Evolutionary conservation across 2,797 vertebrate species (phyloP).

Genomic region (Pangasius larnaudii): DNA sequence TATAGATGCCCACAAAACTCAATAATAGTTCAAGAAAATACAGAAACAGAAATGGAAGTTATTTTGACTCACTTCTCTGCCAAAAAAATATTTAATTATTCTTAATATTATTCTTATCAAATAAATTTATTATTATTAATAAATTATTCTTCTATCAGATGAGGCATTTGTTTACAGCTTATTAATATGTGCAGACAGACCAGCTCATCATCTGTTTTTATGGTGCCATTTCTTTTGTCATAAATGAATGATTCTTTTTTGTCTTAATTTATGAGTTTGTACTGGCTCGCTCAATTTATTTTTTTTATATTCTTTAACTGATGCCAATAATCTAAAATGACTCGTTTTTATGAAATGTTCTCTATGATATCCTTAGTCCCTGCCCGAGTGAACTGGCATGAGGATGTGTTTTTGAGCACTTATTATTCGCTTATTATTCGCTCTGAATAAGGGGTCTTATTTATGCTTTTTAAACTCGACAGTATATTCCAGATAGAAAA

Average conservation of each 20-base stretch:
- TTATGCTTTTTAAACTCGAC: too few species aligned
- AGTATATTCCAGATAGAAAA: too few species aligned
- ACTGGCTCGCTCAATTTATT: too few species aligned
- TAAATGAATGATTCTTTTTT: not conserved
- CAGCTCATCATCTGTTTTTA: not conserved
- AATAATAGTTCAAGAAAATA: too few species aligned
- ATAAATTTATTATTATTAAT: too few species aligned
- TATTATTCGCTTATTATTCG: not conserved
- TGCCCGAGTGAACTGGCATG: not conserved
- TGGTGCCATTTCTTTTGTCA: not conserved
- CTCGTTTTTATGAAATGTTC: not conserved
- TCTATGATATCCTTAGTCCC: not conserved
- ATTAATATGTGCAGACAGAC: too few species aligned
- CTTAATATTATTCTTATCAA: too few species aligned
- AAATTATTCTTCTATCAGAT: too few species aligned
- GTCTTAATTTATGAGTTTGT: not conserved
- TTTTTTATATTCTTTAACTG: too few species aligned
- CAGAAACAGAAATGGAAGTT: not conserved
- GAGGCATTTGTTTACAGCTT: too few species aligned
- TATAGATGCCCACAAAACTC: not conserved
- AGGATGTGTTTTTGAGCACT: not conserved
- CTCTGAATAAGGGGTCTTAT: too few species aligned
- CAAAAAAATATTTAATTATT: not conserved
- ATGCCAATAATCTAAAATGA: not conserved
- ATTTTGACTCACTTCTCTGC: not conserved